phyloP scores from a whole-genome alignment of 2,888 invertebrate species.

The Crioceris asparagi region DNA sequence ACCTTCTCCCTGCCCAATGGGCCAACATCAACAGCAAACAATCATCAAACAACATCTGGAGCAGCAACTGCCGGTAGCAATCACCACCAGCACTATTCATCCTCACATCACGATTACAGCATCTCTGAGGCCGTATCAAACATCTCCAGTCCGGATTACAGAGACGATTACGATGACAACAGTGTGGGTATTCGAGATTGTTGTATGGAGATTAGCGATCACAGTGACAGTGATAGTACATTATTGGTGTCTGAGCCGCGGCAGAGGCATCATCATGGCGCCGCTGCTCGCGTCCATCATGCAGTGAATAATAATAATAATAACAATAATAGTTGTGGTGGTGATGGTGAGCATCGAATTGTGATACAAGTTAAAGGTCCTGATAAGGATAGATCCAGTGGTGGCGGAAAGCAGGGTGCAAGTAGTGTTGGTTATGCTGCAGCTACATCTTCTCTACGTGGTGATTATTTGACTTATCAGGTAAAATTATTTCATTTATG shows the following conservation, averaged over 20 bases:
- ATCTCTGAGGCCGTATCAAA: conserved; percentile 80
- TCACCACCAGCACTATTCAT: conserved; percentile 42
- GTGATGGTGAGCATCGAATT: conserved; percentile 63
- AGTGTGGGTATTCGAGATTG: conserved; percentile 72
- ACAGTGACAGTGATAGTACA: conserved; percentile 82
- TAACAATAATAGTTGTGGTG: conserved; percentile 39
- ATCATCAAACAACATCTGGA: conserved; percentile 14
- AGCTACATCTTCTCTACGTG: no score
- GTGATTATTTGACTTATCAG: no score
- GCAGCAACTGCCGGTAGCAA: conserved; percentile 14
- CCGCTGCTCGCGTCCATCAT: no score
- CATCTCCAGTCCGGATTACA: conserved; percentile 80
- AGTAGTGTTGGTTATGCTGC: neutral
- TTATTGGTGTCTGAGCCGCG: conserved; percentile 74
- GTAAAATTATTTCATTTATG: no score
- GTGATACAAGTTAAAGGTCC: conserved; percentile 70
- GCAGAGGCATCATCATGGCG: conserved; percentile 35
- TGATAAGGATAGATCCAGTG: conserved; percentile 37
- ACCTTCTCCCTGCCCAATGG: conserved; percentile 38
- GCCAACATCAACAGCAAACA: conserved; percentile 11
- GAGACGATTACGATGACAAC: conserved; percentile 65
- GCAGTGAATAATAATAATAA: conserved; percentile 30
- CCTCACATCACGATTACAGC: conserved; percentile 63
- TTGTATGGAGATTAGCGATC: conserved; percentile 80
- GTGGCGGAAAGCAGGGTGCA: conserved; percentile 2